Base-by-base conservation (phyloP, 2,797 vertebrate genomes). In the Oreonectes daqikongensis region DNA sequence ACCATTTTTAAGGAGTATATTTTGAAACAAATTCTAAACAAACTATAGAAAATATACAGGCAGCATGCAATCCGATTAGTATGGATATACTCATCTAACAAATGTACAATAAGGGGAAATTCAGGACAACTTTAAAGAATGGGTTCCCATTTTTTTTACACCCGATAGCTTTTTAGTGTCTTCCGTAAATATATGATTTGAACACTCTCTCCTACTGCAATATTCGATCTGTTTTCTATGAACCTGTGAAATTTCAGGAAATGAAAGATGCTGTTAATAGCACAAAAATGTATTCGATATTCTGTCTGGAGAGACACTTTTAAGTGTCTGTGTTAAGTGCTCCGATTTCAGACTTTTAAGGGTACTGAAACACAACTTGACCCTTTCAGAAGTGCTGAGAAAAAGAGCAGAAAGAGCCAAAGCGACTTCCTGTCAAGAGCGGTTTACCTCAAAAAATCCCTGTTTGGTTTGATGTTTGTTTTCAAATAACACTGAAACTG, bases 311-410 rank as follows among this genome's bases (percentile, higher is more conserved):
- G 42, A 75, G 72, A 57, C 80, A 79, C 81, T 83, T 85, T 82
- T 75, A 87, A 90, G 89, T 87, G 90, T 86, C 85, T 80, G 85
- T 84, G 79, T 60, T 90, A 92, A 93, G 91, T 93, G 92, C 91
- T 89, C 78, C 81, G 67, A 79, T 85, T 79, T 85, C 77, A 86
- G 84, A 86, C 83, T 82, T 88, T 84, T 79, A 67, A 79, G 80
- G 84, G 75, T 82, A 78, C 83, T 86, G 74, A 89, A 82, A 80
- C 35, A 80, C 75, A 77, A 79, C 83, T 57, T 72, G 69, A 86
- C 76, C 82, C 83, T 85, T 35, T 64, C 26, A 46, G 89, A 92
- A 93, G 91, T 92, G 83, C 80, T 66, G 69, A 59, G 60, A 77
- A 79, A 69, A 8, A 52, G 18, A 59, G 24, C 79, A 83, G 70